Evolutionary conservation across 1,140 invertebrate species (phyloP), one percentile per base, ranked within the genome.

Genomic region (Potamilus streckersoni): DNA sequence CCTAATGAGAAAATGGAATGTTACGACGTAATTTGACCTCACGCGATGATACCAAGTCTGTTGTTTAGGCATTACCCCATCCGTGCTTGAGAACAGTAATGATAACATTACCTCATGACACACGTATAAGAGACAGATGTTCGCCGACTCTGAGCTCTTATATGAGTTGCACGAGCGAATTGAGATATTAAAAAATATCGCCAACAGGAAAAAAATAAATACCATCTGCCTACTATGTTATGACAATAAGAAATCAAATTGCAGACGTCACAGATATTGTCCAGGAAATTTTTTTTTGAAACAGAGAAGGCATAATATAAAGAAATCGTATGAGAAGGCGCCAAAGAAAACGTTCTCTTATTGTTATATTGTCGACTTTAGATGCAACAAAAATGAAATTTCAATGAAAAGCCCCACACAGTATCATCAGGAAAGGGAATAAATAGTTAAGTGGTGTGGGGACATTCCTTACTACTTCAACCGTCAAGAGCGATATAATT

Each of bases 241-340:
- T 68, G 3, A 49, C 49, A 20, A 66, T 57, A 64, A 57, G 38
- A 64, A 56, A 66, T 19, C 73, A 62, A 38, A 56, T 61, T 23
- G n/a, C 56, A 65, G 71, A 60, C 15, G 38, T 20, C 11, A 31
- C 31, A 14, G 16, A n/a, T 55, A n/a, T 55, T 11, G 55, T 67
- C 16, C 61, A 58, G 3, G 56, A 57, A n/a, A 71, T 27, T 20
- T 64, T 61, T 17, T n/a, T 20, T 64, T 61, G 23, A 31, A 66
- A 31, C n/a, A 6, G 11, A 57, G 58, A n/a, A 63, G 67, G 55
- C 57, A 19, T 55, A 61, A 65, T 61, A 70, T 76, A 13, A 76
- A 71, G 61, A 12, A 49, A n/a, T 67, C 63, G 74, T 71, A 76
- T 67, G 74, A 76, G 19, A 55, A 20, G 61, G 58, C 27, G 58